Percentiles rank a stretch among this genome's conserved stretches.
These are phyloP conservation scores for Orthosia cruda DNA, from an alignment of 2,888 invertebrate genomes.

Conservation along the genomic window DNA sequence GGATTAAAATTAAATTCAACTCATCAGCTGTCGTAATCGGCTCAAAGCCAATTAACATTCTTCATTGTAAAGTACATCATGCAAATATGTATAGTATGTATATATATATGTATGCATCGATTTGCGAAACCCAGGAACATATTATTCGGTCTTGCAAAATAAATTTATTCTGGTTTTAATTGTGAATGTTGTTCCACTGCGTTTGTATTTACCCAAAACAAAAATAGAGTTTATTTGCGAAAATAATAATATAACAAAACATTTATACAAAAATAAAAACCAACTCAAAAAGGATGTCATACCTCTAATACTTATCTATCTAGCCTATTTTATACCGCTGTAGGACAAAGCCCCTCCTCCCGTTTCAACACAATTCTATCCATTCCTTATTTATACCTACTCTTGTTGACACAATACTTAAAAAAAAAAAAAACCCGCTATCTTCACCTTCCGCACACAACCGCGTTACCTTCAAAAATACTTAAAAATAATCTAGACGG, in stretches of 20 bases:
- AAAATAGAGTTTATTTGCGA: no score
- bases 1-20: constrained; percentile 6
- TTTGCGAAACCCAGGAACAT: neutral
- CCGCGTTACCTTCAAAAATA: neutral
- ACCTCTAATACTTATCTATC: no score
- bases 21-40: constrained; percentile 13
- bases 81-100: neutral
- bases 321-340: no score
- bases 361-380: no score
- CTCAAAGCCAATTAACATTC: neutral
- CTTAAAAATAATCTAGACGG: neutral
- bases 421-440: no score
- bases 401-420: no score
- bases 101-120: neutral
- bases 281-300: no score
- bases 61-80: neutral
- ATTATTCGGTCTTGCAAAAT: neutral
- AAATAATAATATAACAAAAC: no score
- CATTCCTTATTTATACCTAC: no score
- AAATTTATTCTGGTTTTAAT: neutral
- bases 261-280: no score
- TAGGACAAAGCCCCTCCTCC: no score
- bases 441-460: neutral
- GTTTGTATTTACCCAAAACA: no score
- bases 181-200: neutral